Conservation (phyloP, 2,888 invertebrate genomes). For the Chirona hameri region DNA sequence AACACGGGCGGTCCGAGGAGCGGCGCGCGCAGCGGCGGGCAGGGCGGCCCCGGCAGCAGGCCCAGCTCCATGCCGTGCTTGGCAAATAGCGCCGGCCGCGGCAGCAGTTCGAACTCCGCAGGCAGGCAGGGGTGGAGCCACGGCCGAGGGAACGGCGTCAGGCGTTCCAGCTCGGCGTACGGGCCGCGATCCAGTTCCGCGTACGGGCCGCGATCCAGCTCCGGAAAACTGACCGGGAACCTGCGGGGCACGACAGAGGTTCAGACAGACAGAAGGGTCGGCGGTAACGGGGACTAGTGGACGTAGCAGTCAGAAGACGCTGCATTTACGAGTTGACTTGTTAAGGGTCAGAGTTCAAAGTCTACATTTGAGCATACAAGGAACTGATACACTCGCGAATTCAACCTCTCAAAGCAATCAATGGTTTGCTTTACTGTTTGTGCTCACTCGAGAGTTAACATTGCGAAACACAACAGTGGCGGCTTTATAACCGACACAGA, state of each 20-base stretch:
- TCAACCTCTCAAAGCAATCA: no score
- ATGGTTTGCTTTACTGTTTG: no score
- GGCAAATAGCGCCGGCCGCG: neutral
- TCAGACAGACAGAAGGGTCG: neutral
- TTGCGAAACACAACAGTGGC: no score
- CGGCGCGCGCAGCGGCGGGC: neutral
- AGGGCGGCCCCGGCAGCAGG: neutral
- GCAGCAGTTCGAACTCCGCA: neutral
- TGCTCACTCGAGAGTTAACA: no score
- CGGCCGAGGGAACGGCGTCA: neutral
- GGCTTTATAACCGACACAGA: no score
- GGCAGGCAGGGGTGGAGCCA: neutral
- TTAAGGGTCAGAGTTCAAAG: no score
- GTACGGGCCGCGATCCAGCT: neutral
- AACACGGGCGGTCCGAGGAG: neutral
- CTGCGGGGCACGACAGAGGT: neutral
- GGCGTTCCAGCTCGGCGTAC: neutral
- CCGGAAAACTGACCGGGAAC: neutral
- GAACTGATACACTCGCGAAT: no score
- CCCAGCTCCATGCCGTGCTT: neutral
- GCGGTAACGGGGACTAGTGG: no score
- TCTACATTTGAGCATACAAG: no score
- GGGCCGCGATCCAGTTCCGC: neutral
- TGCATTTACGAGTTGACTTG: no score
- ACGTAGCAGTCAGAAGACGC: no score